phyloP scores from a whole-genome alignment of 2,888 invertebrate genomes.

The Pherbina coryleti region DNA sequence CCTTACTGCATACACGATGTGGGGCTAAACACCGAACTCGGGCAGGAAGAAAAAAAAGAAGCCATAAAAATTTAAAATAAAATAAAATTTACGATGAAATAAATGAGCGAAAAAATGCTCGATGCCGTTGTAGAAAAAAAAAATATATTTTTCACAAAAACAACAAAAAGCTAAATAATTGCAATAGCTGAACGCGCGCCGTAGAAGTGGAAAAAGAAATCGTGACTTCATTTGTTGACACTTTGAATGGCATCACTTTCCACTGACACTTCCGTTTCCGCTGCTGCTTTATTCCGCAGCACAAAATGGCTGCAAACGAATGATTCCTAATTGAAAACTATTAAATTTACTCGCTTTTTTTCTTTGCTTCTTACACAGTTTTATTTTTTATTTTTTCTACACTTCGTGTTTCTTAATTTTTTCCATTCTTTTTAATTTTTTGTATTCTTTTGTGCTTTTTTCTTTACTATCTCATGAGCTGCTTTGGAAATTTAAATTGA shows the following conservation, averaged over 20 bases:
- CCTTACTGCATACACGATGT: not conserved
- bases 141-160: conserved; percentile 43
- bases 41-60: conserved; percentile 52
- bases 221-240: conserved; percentile 68
- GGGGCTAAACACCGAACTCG: not conserved
- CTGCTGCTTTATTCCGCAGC: conserved; percentile 1
- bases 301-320: conserved; percentile 65
- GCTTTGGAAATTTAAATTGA: conserved; percentile 55
- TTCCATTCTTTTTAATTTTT: conserved; percentile 40
- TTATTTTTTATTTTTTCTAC: not conserved
- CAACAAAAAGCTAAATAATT: conserved; percentile 31
- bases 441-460: conserved; percentile 39
- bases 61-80: conserved; percentile 53
- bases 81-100: conserved; percentile 64
- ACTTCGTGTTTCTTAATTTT: conserved; percentile 41
- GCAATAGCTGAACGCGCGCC: conserved; percentile 23
- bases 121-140: conserved; percentile 39
- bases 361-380: conserved; percentile 38
- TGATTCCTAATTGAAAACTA: conserved; percentile 68
- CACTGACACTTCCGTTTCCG: conserved; percentile 35
- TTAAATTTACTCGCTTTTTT: conserved; percentile 60
- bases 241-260: conserved; percentile 50
- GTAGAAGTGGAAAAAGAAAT: conserved; percentile 50
- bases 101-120: conserved; percentile 49
- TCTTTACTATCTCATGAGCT: conserved; percentile 47